Conservation (phyloP, 2,888 invertebrate species). For the Aspidiotus destructor region DNA sequence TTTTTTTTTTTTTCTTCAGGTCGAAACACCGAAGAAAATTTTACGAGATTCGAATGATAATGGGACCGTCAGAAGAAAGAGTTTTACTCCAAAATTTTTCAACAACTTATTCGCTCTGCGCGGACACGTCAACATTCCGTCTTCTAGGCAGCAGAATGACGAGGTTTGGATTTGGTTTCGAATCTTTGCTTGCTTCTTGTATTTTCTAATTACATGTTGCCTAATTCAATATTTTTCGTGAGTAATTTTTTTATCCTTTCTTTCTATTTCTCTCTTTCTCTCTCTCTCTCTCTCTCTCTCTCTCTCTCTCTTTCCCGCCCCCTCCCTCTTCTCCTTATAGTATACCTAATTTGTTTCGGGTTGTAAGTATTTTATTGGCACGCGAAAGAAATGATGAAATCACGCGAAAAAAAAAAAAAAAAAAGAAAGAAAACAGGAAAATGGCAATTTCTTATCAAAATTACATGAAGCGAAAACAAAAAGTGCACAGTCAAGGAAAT, state of each 20-base stretch:
- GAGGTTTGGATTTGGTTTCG: conserved; percentile 27
- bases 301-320: conserved; percentile 6
- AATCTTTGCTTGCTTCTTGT: conserved; percentile 13
- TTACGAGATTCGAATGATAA: conserved; percentile 48
- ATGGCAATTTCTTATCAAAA: too few species aligned
- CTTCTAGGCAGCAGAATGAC: conserved; percentile 12
- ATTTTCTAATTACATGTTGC: conserved; percentile 10
- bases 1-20: conserved; percentile 40
- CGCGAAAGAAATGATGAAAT: too few species aligned
- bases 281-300: conserved; percentile 10
- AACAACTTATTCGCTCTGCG: conserved; percentile 20
- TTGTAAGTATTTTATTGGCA: too few species aligned
- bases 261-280: background rate
- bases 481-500: too few species aligned
- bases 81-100: conserved; percentile 27
- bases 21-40: conserved; percentile 47
- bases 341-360: conserved; percentile 6
- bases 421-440: too few species aligned
- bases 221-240: background rate
- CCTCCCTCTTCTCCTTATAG: background rate
- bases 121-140: conserved; percentile 20
- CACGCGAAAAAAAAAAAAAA: too few species aligned
- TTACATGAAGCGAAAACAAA: too few species aligned
- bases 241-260: background rate
- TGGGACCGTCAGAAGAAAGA: conserved; percentile 19